phyloP scores from a whole-genome alignment of 2,888 invertebrate species.

The Lutraria lutraria region DNA sequence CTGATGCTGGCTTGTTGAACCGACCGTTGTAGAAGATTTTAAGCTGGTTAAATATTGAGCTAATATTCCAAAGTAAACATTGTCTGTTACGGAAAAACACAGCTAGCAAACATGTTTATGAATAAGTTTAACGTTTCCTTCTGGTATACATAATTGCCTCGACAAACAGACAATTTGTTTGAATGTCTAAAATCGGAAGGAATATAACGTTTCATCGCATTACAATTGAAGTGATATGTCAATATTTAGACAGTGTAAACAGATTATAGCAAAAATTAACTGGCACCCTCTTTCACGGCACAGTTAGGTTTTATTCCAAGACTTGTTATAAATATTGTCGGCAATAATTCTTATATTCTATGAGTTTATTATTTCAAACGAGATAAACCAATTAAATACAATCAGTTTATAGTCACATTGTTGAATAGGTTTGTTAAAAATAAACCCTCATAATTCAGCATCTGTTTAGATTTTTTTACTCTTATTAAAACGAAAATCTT shows the following conservation, averaged over 20 bases:
- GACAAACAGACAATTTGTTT: conserved; percentile 60
- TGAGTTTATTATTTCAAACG: not conserved
- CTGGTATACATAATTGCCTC: conserved; percentile 45
- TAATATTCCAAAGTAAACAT: conserved; percentile 58
- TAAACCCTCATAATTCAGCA: not conserved
- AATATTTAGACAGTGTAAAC: conserved; percentile 52
- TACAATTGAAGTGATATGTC: conserved; percentile 31
- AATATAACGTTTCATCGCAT: conserved; percentile 47
- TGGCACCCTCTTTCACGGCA: not conserved
- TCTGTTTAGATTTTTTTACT: not conserved
- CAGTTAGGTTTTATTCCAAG: not conserved
- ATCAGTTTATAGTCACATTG: not conserved
- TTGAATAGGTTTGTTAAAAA: not conserved
- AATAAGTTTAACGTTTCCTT: conserved; percentile 39
- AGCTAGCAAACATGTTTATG: conserved; percentile 48
- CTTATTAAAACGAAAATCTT: conserved; percentile 14
- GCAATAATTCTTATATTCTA: not conserved
- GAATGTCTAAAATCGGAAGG: conserved; percentile 59
- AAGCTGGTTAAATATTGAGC: conserved; percentile 47
- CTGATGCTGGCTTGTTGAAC: conserved; percentile 28
- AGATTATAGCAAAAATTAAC: conserved; percentile 35
- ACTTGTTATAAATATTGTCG: not conserved
- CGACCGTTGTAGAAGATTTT: conserved; percentile 23
- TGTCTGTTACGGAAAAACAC: conserved; percentile 39
- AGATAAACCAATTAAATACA: not conserved